Conservation (phyloP, 1,140 invertebrate genomes). For the Drosophila orosa region DNA sequence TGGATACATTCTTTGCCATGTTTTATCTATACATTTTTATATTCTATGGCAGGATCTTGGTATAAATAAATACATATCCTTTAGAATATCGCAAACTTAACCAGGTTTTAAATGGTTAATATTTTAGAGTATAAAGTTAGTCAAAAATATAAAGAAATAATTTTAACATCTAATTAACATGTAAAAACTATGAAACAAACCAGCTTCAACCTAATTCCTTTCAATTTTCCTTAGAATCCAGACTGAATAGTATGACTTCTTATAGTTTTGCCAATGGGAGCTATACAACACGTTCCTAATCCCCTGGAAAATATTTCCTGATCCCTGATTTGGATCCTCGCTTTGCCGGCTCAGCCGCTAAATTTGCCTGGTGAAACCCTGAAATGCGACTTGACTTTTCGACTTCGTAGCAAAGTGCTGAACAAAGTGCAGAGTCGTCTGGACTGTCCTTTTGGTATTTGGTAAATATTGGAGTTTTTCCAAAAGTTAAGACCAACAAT, state of each 20-base stretch:
- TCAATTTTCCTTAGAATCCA: not conserved
- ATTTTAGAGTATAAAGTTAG: not conserved
- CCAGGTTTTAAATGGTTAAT: not conserved
- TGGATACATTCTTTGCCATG: no score
- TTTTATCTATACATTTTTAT: no score
- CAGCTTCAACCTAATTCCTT: not conserved
- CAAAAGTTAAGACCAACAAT: constrained; percentile 55
- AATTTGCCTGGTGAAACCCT: constrained; percentile 34
- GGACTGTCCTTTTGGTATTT: constrained; percentile 51
- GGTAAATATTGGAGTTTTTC: constrained; percentile 78
- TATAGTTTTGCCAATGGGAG: not conserved
- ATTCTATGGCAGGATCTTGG: no score
- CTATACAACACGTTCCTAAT: not conserved
- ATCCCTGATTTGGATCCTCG: constrained; percentile 29
- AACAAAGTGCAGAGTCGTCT: constrained; percentile 1
- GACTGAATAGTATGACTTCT: constrained; percentile 3
- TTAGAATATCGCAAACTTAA: not conserved
- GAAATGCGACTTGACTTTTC: constrained; percentile 67
- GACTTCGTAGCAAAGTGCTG: constrained; percentile 44
- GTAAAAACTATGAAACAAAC: no score
- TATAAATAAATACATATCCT: not conserved
- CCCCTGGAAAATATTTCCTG: constrained; percentile 1
- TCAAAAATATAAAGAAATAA: not conserved
- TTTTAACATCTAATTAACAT: not conserved
- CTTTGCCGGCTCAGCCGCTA: constrained; percentile 43